Conservation (phyloP, 1,140 invertebrate species). For the Saccostrea echinata region DNA sequence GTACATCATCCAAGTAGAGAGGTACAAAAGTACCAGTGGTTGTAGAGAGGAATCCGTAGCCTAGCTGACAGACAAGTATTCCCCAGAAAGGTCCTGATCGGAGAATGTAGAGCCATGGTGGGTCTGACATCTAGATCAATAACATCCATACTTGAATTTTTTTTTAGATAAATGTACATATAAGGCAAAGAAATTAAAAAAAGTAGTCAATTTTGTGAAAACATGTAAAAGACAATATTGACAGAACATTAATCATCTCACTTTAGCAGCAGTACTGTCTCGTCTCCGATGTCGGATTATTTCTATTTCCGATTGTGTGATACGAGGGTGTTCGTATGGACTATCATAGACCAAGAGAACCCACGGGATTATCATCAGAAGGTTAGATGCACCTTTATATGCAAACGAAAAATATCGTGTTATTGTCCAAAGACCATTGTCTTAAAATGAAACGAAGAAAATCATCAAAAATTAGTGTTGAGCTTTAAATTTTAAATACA, state of each 20-base stretch:
- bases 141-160: too few species aligned
- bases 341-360: slow-evolving; percentile 39
- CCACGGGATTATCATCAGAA: slow-evolving; percentile 43
- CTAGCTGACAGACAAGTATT: slow-evolving; percentile 90
- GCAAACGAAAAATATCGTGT: background rate
- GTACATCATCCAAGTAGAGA: slow-evolving; percentile 93
- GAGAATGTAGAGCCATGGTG: slow-evolving; percentile 88
- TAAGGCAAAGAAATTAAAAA: too few species aligned
- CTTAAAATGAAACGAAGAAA: too few species aligned
- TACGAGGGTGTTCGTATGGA: slow-evolving; percentile 47
- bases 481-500: too few species aligned
- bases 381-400: background rate
- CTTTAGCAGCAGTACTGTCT: slow-evolving; percentile 49
- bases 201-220: background rate
- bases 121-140: slow-evolving; percentile 75
- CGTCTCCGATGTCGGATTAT: slow-evolving; percentile 45
- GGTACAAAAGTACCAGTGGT: slow-evolving; percentile 94
- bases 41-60: slow-evolving; percentile 94
- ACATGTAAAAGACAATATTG: background rate
- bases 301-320: background rate
- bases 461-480: too few species aligned
- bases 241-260: background rate
- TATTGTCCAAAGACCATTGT: too few species aligned
- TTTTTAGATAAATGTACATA: too few species aligned
- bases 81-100: slow-evolving; percentile 92